Base-by-base conservation (phyloP, 2,888 invertebrate genomes). In the Drosophila tanythrix region DNA sequence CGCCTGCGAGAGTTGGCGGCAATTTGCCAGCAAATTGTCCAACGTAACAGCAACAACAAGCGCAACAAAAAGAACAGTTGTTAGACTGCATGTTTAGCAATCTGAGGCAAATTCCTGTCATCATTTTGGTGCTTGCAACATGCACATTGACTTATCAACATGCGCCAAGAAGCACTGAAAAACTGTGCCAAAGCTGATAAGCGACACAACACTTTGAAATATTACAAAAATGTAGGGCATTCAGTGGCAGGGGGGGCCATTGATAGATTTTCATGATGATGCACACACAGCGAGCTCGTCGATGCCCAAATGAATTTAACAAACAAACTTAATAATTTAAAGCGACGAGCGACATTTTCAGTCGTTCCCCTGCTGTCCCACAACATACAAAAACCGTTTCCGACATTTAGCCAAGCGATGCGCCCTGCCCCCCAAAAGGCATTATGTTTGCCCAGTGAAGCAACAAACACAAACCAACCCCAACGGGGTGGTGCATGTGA, bases 1-100 rank as follows among this genome's bases (percentile, higher is more conserved):
- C 89, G 84, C 84, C 80, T 72, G 73, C 67, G 71, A 74, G 79
- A 86, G 88, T 89, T 88, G 82, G 66, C 81, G 68, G 66, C 88
- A 89, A 85, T 86, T 89, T 88, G 88, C 75, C 81, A 74, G 63
- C 51, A 81, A 82, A 85, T 74, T 77, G 80, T 66, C 56, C 62
- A 35, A 51, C 51, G 57, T 10, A 60, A 60, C 36, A 58, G 40
- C 40, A 51, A 25, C 56, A 65, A 33, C 66, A 67, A 62, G 33
- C 33, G 1, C 64, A 57, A 31, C 43, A 38, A 46, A 36, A 52
- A 18, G 31, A 66, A 52, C 85, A 84, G 81, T 70, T 88, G 86
- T 56, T 68, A 29, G 74, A 70, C 58, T 71, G 74, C 62, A 79
- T 72, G 66, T 68, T 89, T 81, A 74, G 89, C 71, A 82, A 81